Evolutionary conservation across 2,888 invertebrate species (phyloP), one percentile per base, ranked within the genome.

Genomic region (Tetragonisca angustula): DNA sequence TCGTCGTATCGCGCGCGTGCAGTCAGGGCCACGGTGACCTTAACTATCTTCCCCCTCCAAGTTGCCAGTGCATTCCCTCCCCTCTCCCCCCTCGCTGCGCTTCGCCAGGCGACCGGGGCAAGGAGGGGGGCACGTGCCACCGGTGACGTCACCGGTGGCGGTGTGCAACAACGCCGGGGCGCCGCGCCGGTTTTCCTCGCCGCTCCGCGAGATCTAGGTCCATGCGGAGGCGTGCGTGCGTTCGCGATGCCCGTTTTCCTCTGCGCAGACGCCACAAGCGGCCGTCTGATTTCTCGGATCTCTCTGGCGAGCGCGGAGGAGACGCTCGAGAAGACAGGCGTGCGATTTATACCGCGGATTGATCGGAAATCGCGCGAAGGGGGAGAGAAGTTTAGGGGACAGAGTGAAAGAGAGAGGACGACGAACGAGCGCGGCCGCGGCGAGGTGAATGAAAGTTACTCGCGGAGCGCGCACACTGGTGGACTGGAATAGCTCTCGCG

Each of bases 21-120:
- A 95, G 93, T 94, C 95, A 95, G 95, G 96, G 96, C 95, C 96
- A 95, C 95, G 95, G 95, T 95, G 95, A 95, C 95, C 95, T 95
- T 95, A 95, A 93, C 94, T 95, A 95, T 95, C 95, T 95, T 95
- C 95, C 92, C 89, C 88, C 93, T 91, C 91, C 59, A n/a, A 43
- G 43, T 43, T 43, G 43, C 43, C 9, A 2, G 43, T 43, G 43
- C 43, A 43, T 43, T 43, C 9, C 24, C 4, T 93, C 92, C 85
- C 87, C 76, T 75, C 69, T 64, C 27, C 69, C 72, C 84, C 85
- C 85, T 64, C 81, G 65, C 69, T 76, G 89, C 86, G 43, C 43
- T 43, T 9, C 2, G 43, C 9, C 1, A 85, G 89, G 21, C 3
- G 87, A 77, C 87, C 72, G 85, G 87, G 91, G 91, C 90, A 89